These are phyloP conservation scores for Colletes gigas DNA, from an alignment of 1,140 invertebrate species.

Conservation along the genomic window DNA sequence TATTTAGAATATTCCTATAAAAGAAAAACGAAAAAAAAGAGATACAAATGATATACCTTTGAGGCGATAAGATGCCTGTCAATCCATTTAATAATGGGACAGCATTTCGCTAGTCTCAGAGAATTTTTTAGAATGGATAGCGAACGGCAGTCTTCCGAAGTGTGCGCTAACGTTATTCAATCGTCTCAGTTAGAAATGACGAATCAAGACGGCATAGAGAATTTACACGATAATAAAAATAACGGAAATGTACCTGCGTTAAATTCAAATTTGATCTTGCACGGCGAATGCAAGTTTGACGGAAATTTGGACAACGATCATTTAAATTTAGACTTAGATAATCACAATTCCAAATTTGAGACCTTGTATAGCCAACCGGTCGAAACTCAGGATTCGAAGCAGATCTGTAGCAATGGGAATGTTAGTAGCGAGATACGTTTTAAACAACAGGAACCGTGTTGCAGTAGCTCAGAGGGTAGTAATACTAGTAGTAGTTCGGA, in stretches of 20 bases:
- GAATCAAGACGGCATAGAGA: conserved; percentile 66
- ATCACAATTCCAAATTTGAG: conserved; percentile 80
- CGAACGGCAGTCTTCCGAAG: conserved; percentile 69
- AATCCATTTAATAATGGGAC: conserved; percentile 77
- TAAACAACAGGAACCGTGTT: conserved; percentile 69
- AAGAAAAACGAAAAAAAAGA: not conserved
- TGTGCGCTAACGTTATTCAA: conserved; percentile 63
- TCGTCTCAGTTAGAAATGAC: conserved; percentile 63
- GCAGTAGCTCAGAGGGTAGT: conserved; percentile 73
- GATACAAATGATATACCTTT: conserved; percentile 42
- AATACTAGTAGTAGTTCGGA: conserved; percentile 79
- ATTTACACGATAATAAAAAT: conserved; percentile 67
- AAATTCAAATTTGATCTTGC: conserved; percentile 66
- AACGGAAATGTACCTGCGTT: conserved; percentile 75
- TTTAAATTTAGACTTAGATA: conserved; percentile 75
- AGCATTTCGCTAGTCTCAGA: conserved; percentile 81
- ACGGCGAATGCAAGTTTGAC: conserved; percentile 70
- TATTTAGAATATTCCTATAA: conserved; percentile 20
- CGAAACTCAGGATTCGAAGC: conserved; percentile 74
- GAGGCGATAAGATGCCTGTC: conserved; percentile 75
- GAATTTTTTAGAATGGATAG: conserved; percentile 79
- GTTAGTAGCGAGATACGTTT: conserved; percentile 53
- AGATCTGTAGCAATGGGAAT: conserved; percentile 76
- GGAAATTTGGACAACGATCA: conserved; percentile 74
- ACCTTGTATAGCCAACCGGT: conserved; percentile 78